Evolutionary conservation across 2,113 vertebrate genomes (phyloP).

Genomic region (Sylvietta virens): DNA sequence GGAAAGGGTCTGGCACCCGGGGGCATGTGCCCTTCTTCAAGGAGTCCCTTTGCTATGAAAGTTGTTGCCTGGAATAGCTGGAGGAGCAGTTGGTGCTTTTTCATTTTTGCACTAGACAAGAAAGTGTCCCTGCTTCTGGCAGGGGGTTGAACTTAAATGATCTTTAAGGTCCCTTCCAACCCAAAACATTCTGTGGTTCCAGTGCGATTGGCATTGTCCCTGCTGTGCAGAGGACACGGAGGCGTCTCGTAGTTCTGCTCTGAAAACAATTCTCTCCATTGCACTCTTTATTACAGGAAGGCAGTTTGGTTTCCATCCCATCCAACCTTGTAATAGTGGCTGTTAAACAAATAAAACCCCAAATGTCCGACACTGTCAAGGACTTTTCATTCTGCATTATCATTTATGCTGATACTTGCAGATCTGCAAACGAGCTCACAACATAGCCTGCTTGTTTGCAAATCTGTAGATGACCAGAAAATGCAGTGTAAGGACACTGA

Average conservation of each 20-base stretch:
- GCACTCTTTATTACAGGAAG: not conserved
- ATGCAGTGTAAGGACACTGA: not conserved
- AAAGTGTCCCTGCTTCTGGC: not conserved
- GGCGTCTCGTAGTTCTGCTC: not conserved
- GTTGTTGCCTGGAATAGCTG: not conserved
- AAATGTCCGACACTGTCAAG: not conserved
- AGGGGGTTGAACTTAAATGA: not conserved
- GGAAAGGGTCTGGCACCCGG: not conserved
- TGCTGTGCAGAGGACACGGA: not conserved
- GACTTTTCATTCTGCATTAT: constrained; percentile 46
- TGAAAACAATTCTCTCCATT: not conserved
- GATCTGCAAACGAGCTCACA: constrained; percentile 13
- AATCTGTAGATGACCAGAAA: constrained; percentile 3
- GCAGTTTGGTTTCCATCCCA: not conserved
- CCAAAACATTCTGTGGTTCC: not conserved
- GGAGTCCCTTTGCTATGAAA: not conserved
- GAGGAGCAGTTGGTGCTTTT: not conserved
- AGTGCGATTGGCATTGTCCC: fast-evolving
- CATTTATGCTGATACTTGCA: constrained; percentile 57
- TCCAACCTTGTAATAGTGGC: not conserved
- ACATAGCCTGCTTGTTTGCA: not conserved
- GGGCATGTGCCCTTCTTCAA: not conserved
- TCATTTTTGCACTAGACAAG: not conserved
- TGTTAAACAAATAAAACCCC: not conserved
- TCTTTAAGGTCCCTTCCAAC: not conserved